phyloP scores from a whole-genome alignment of 2,888 invertebrate species.

The Eumacrocentrus americanus region DNA sequence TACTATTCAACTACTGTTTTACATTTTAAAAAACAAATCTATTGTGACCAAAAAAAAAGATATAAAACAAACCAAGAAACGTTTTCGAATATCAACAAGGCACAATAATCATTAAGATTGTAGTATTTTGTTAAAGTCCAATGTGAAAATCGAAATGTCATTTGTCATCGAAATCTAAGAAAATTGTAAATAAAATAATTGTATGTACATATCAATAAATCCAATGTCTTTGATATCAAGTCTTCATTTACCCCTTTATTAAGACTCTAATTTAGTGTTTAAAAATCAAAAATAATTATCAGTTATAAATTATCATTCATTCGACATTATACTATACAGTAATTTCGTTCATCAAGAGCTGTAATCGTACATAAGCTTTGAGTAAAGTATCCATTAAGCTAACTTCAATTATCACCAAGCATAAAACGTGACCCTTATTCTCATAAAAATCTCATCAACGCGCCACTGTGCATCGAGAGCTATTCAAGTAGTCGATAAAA shows the following conservation, averaged over 20 bases:
- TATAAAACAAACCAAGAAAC: constrained; percentile 29
- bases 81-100: constrained; percentile 48
- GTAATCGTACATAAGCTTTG: too few relatives aligned
- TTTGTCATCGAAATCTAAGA: constrained; percentile 39
- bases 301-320: too few relatives aligned
- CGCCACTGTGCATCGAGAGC: constrained; percentile 37
- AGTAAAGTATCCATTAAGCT: too few relatives aligned
- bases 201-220: constrained; percentile 61
- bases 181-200: constrained; percentile 58
- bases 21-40: constrained; percentile 42
- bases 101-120: constrained; percentile 49
- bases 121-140: constrained; percentile 53
- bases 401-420: too few relatives aligned
- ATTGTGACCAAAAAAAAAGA: constrained; percentile 48
- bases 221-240: constrained; percentile 48
- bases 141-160: constrained; percentile 32
- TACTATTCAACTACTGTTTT: constrained; percentile 42
- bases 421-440: too few relatives aligned
- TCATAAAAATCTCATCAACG: too few relatives aligned
- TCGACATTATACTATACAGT: too few relatives aligned
- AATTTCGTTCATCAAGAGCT: too few relatives aligned
- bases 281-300: too few relatives aligned
- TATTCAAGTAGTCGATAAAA: constrained; percentile 48
- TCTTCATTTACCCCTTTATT: too few relatives aligned
- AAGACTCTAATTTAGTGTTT: too few relatives aligned